A percentile compares a stretch with the other conserved stretches of the same genome.
Evolutionary conservation across 2,113 vertebrate species (phyloP).

Genomic region (Australoheros scitulus): DNA sequence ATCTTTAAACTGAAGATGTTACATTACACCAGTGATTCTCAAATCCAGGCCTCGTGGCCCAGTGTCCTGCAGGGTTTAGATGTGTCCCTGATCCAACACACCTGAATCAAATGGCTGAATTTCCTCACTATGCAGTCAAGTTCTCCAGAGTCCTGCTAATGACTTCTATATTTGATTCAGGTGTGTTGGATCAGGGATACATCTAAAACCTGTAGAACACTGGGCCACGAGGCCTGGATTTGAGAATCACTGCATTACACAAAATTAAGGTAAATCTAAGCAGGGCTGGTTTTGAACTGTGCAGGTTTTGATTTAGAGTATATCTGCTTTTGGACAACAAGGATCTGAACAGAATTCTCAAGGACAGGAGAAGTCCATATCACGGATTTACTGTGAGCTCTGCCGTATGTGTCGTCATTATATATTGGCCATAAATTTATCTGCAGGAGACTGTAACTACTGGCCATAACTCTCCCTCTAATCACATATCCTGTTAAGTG

Average conservation of each 20-base stretch:
- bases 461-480: conserved; percentile 63
- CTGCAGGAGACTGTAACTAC: conserved; percentile 44
- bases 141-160: too few relatives aligned
- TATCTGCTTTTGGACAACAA: conserved; percentile 9
- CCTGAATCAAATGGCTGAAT: too few relatives aligned
- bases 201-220: too few relatives aligned
- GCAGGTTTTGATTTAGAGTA: conserved; percentile 1
- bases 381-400: conserved; percentile 59
- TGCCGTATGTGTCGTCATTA: conserved; percentile 46
- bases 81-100: too few relatives aligned
- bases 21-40: background rate
- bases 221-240: too few relatives aligned
- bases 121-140: too few relatives aligned
- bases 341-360: conserved; percentile 42
- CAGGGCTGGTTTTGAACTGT: background rate
- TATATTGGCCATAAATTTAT: conserved; percentile 60
- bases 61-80: too few relatives aligned
- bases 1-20: background rate
- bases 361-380: conserved; percentile 53
- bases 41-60: too few relatives aligned
- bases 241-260: too few relatives aligned
- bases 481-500: conserved; percentile 47
- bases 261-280: background rate
- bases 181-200: too few relatives aligned
- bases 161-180: too few relatives aligned